These are phyloP conservation scores for Oophaga sylvatica DNA, from an alignment of 2,797 vertebrate genomes.

Conservation along the genomic window DNA sequence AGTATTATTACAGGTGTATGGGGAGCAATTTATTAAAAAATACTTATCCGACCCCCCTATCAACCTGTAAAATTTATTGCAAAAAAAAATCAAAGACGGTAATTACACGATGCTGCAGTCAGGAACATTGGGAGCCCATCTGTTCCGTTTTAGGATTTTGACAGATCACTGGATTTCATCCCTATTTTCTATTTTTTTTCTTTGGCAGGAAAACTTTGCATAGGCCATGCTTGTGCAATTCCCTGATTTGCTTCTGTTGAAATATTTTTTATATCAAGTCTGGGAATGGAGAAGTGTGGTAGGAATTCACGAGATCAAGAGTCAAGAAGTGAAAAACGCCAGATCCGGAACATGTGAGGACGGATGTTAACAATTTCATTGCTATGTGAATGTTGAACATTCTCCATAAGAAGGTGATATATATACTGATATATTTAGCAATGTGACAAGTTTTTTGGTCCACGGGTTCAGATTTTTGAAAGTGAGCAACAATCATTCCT, in stretches of 20 bases:
- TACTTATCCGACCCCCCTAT: background rate
- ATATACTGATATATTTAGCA: background rate
- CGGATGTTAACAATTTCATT: constrained; percentile 1
- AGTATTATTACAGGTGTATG: background rate
- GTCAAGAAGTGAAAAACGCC: constrained; percentile 34
- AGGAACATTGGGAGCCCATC: constrained; percentile 33
- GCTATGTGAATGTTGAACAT: background rate
- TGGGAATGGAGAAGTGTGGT: constrained; percentile 37
- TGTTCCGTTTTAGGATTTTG: constrained; percentile 52
- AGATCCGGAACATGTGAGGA: constrained; percentile 24
- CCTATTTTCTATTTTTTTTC: constrained; percentile 19
- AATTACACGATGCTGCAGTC: constrained; percentile 31
- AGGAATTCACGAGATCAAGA: constrained; percentile 31
- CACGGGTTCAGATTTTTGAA: too few relatives aligned
- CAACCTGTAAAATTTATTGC: background rate
- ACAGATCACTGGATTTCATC: constrained; percentile 55
- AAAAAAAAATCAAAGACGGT: background rate
- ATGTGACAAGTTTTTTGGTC: too few relatives aligned
- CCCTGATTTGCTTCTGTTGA: constrained; percentile 54
- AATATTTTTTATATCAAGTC: constrained; percentile 48
- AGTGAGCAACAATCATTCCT: too few relatives aligned
- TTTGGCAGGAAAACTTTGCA: constrained; percentile 39
- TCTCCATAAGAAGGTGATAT: background rate
- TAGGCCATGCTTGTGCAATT: constrained; percentile 43
- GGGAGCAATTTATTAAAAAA: background rate